phyloP scores from a whole-genome alignment of 2,888 invertebrate genomes.

The Lasiommata megera region DNA sequence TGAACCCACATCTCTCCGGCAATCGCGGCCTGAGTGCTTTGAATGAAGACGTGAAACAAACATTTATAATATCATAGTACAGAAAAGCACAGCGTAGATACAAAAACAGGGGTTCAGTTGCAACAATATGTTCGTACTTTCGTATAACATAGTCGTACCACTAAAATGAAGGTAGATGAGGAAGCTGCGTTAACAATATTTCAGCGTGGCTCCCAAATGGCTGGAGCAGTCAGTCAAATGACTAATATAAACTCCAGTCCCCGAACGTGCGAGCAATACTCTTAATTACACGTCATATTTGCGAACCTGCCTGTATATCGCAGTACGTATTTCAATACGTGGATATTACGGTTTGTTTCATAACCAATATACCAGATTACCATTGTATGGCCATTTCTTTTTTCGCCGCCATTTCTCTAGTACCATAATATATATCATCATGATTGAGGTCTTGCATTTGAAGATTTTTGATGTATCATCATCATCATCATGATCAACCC shows the following conservation, averaged over 20 bases:
- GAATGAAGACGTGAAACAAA: too few species aligned
- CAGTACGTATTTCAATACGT: neutral
- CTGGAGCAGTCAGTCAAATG: constrained; percentile 6
- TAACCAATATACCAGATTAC: neutral
- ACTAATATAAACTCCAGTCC: constrained; percentile 5
- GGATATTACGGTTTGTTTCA: neutral
- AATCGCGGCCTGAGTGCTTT: too few species aligned
- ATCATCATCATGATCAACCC: too few species aligned
- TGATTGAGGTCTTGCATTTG: too few species aligned
- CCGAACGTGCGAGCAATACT: neutral
- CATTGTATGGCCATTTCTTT: neutral
- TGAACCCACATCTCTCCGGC: too few species aligned
- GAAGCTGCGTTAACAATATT: constrained; percentile 1
- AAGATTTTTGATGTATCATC: too few species aligned
- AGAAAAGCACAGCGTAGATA: too few species aligned
- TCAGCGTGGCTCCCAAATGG: constrained; percentile 5
- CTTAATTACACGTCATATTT: constrained; percentile 8
- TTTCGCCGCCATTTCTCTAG: too few species aligned
- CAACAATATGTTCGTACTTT: neutral
- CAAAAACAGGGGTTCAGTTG: too few species aligned
- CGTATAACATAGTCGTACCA: neutral
- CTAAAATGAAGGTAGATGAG: neutral
- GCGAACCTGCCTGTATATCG: neutral
- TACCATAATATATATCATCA: too few species aligned
- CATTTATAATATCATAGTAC: too few species aligned